Conservation (phyloP, 2,888 invertebrate species). For the Lottia scabra region DNA sequence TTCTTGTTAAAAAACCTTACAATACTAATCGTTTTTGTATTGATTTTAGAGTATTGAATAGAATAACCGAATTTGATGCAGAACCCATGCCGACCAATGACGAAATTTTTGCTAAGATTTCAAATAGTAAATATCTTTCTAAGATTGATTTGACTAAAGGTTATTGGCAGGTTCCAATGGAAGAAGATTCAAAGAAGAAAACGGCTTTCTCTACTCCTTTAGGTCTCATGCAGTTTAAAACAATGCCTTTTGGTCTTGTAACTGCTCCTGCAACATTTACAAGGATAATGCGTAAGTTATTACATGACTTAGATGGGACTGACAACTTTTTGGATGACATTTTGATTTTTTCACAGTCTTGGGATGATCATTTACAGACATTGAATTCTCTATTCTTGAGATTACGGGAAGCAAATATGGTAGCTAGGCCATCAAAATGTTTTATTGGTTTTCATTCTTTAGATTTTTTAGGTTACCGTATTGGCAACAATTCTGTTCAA, state of each 20-base stretch:
- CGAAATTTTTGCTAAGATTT: neutral
- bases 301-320: neutral
- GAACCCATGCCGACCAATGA: neutral
- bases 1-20: no score
- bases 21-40: no score
- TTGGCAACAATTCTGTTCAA: neutral
- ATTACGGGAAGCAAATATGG: neutral
- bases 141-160: neutral
- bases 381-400: neutral
- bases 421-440: slow-evolving; percentile 5
- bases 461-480: neutral
- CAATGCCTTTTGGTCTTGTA: neutral
- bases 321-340: slow-evolving; percentile 18
- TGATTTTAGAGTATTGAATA: no score
- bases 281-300: neutral
- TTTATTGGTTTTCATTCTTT: neutral
- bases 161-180: no score
- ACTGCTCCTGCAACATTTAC: neutral
- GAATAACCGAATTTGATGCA: neutral
- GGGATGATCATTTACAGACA: neutral
- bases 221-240: no score
- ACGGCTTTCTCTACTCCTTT: no score
- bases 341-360: neutral
- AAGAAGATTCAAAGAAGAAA: no score
- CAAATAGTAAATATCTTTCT: neutral